These are phyloP conservation scores for Agonum fuliginosum DNA, from an alignment of 2,888 invertebrate species.

Conservation along the genomic window DNA sequence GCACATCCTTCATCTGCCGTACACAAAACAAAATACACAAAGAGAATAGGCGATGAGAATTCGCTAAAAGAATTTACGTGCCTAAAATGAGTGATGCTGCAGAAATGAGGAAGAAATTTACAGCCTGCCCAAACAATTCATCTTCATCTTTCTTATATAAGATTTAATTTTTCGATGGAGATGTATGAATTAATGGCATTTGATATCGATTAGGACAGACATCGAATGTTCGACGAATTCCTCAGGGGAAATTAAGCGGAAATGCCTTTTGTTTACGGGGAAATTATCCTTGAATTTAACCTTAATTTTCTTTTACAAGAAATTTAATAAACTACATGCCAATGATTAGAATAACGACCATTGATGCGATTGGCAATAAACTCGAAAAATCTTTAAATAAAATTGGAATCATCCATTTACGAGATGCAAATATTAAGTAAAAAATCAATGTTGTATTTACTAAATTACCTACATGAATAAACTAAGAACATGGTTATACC, in stretches of 20 bases:
- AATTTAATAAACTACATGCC: no score
- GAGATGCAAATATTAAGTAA: no score
- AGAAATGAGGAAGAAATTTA: conserved; percentile 14
- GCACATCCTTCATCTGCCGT: conserved; percentile 41
- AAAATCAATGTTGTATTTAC: no score
- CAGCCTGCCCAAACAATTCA: conserved; percentile 4
- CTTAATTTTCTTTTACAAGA: no score
- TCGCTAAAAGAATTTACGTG: conserved; percentile 59
- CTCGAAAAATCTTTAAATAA: no score
- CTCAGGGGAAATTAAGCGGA: background rate
- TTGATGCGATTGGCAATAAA: no score
- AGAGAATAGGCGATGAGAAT: conserved; percentile 54
- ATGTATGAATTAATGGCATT: conserved; percentile 22
- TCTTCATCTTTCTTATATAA: conserved; percentile 29
- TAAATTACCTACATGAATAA: no score
- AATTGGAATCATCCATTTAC: no score
- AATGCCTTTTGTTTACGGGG: conserved; percentile 4
- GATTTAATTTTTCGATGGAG: conserved; percentile 38
- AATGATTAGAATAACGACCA: no score
- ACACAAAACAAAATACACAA: conserved; percentile 55
- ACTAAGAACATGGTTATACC: no score
- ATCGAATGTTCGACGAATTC: conserved; percentile 27
- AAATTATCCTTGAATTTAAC: no score
- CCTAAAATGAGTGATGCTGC: conserved; percentile 53
- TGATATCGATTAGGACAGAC: conserved; percentile 26